Conservation (phyloP, 2,113 vertebrate genomes). For the Diadophis punctatus region DNA sequence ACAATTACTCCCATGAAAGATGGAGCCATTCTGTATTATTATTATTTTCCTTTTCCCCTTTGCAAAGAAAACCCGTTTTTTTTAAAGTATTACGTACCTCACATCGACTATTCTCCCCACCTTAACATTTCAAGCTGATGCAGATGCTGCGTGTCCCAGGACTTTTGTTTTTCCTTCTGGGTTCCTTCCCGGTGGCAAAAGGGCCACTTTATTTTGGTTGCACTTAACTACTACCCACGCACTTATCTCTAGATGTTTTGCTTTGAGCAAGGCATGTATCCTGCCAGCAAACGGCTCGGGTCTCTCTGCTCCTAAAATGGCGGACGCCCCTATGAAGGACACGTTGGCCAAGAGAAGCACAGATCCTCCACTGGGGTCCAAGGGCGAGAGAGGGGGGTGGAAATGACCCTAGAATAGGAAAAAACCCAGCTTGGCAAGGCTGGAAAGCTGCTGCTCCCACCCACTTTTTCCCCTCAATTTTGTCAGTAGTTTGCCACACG, state of each 20-base stretch:
- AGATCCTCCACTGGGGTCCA: neutral
- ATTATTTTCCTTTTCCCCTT: neutral
- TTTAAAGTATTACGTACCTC: neutral
- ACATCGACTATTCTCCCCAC: neutral
- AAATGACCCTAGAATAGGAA: neutral
- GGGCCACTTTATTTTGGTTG: neutral
- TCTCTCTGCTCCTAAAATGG: neutral
- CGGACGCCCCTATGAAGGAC: neutral
- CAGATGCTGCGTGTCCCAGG: neutral
- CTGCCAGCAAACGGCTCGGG: neutral
- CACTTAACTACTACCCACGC: neutral
- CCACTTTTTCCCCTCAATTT: neutral
- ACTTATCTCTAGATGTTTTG: neutral
- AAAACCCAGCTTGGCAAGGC: neutral
- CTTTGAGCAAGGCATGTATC: neutral
- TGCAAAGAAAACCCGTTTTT: too few relatives aligned
- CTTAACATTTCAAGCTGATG: neutral
- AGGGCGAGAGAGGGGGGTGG: too few relatives aligned
- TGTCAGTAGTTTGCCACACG: neutral
- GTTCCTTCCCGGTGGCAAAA: neutral
- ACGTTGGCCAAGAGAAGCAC: too few relatives aligned
- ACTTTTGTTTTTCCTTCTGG: neutral
- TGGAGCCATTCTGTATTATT: neutral
- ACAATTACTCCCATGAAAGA: constrained; percentile 12
- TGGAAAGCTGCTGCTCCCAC: neutral